These are phyloP conservation scores for Oscheius sp. DNA, from an alignment of 2,888 invertebrate genomes.

Conservation along the genomic window DNA sequence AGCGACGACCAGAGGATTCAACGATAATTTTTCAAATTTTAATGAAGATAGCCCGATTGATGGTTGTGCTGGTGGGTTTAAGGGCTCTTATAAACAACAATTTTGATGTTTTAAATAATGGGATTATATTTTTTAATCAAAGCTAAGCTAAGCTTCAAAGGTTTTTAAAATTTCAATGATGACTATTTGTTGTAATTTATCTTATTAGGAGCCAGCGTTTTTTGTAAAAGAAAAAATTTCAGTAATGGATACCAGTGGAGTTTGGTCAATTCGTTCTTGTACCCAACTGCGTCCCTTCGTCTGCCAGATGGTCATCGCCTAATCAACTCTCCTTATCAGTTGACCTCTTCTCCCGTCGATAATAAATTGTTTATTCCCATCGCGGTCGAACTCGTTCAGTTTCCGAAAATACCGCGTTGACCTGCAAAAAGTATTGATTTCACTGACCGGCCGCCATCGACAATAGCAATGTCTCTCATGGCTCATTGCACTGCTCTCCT, in stretches of 20 bases:
- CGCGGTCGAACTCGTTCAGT: not conserved
- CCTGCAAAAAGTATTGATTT: not conserved
- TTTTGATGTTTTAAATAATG: too few relatives aligned
- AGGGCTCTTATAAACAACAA: too few relatives aligned
- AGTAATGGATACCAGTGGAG: slow-evolving; percentile 44
- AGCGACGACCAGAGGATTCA: slow-evolving; percentile 33
- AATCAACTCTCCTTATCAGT: not conserved
- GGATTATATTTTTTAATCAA: too few relatives aligned
- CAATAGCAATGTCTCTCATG: not conserved
- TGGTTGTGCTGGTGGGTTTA: slow-evolving; percentile 47
- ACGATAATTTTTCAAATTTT: slow-evolving; percentile 46
- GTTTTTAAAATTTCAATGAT: too few relatives aligned
- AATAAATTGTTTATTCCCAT: not conserved
- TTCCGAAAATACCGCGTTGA: not conserved
- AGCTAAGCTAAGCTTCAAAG: too few relatives aligned
- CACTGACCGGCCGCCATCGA: not conserved
- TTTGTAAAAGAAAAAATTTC: not conserved
- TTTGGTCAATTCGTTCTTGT: slow-evolving; percentile 51
- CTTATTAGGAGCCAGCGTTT: too few relatives aligned
- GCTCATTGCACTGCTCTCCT: too few relatives aligned
- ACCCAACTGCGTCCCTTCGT: slow-evolving; percentile 52
- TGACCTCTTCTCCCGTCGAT: not conserved
- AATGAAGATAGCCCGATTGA: slow-evolving; percentile 47
- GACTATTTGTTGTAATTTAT: too few relatives aligned
- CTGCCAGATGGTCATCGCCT: slow-evolving; percentile 40